These are phyloP conservation scores for Thalassarche chlororhynchos DNA, from an alignment of 2,113 vertebrate species.

Conservation along the genomic window DNA sequence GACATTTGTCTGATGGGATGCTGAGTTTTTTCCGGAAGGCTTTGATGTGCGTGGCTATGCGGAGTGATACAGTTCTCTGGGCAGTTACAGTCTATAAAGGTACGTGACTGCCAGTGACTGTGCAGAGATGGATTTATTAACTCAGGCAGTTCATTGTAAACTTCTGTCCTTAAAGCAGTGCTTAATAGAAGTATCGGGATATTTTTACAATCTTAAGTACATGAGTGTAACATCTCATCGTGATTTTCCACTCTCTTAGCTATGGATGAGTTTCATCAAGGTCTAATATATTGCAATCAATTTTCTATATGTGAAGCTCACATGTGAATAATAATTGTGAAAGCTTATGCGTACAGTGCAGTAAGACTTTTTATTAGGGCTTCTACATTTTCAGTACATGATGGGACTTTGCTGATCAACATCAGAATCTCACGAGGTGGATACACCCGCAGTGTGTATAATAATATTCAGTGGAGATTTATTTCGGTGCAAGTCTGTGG, in stretches of 20 bases:
- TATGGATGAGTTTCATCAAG: not conserved
- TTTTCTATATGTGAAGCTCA: not conserved
- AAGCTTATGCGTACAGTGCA: not conserved
- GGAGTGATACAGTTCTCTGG: not conserved
- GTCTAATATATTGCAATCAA: not conserved
- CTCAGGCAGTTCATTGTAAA: not conserved
- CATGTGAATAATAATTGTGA: not conserved
- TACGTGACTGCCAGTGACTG: not conserved
- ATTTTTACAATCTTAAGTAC: not conserved
- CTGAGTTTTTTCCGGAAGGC: not conserved
- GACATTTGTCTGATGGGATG: not conserved
- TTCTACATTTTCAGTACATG: not conserved
- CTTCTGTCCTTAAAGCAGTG: not conserved
- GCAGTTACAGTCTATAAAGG: not conserved
- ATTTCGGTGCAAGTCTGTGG: not conserved
- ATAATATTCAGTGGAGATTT: not conserved
- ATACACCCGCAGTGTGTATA: too few species aligned
- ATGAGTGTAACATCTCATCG: not conserved
- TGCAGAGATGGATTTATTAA: not conserved
- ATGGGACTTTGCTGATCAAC: not conserved
- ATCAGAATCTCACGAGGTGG: not conserved
- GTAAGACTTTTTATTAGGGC: not conserved
- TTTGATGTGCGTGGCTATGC: not conserved
- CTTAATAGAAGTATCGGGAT: not conserved
- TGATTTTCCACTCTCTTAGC: not conserved